Evolutionary conservation across 2,113 vertebrate genomes (phyloP), one percentile per base, ranked within the genome.

Genomic region (Capreolus pygargus): DNA sequence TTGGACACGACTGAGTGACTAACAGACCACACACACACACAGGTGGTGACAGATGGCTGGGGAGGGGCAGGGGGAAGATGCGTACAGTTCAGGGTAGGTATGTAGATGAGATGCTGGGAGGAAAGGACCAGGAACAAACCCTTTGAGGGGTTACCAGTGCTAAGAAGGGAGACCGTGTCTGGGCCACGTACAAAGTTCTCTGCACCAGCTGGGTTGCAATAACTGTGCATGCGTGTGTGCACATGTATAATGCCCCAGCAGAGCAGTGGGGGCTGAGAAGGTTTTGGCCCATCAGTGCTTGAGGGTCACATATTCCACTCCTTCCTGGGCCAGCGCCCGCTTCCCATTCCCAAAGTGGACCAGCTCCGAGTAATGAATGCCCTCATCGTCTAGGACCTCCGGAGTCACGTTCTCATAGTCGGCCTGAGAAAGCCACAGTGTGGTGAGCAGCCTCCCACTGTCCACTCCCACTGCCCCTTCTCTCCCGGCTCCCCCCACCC

Each of bases 191-290:
- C 70, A 19, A 17, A 36, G 50, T 55, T 79, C 61, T 90, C 99
- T 98, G 97, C 99, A 98, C 94, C 98, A 99, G 98, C 97, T 98
- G 98, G 98, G 99, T 93, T 99, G 99, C 54, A 27, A 93, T 89
- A 98, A 98, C 11, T 2, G 2, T 11, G 43, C 25, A 13, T 28
- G 57, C 92, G 98, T 98, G 99, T 98, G 96, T n/a, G 85, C 5
- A 96, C 93, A 12, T 3, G 2, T 45, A 12, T 25, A 11, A 52
- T 36, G 13, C 57, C 99, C 93, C 98, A 97, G 97, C 98, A 99
- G 79, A 99, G 99, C 98, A 99, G 99, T 98, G 98, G 99, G n/a
- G 98, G 99, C 86, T 98, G 27, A 28, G 50, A 14, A 5, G 3
- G 1, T 16, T 25, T 25, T n/a, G 19, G n/a, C 3, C 12, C 2